Evolutionary conservation across 2,888 invertebrate species (phyloP), one percentile per base, ranked within the genome.

Genomic region (Gymnoscelis rufifasciata): DNA sequence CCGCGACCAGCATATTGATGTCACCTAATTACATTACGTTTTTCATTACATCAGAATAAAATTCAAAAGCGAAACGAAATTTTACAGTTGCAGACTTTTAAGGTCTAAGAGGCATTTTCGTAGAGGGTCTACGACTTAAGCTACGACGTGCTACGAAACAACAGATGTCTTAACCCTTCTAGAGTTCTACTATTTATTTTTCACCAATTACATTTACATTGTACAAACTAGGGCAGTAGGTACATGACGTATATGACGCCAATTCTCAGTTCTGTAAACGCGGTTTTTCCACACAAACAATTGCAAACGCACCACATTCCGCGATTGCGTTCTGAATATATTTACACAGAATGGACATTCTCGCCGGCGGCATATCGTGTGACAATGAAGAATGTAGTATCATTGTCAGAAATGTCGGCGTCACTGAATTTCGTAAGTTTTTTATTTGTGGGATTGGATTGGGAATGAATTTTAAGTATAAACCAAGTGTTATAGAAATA

Each of bases 321-420:
- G 50, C 58, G 60, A 62, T 71, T 75, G 70, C 70, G 67, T 71
- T 63, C 56, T 66, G 64, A 71, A 70, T 74, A 69, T 74, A 71
- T 74, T 76, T 74, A 69, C 72, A 73, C 68, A 68, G 66, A 74
- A 71, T 72, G 70, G 61, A 68, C 70, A 74, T 75, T 74, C 71
- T 66, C 64, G 24, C 27, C 24, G 43, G 59, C 61, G 35, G 62
- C 62, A 63, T 69, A 73, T 80, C 80, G 65, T 67, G 68, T 80
- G 59, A 68, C 75, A 53, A 53, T 56, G 43, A 62, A 38, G 26
- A 38, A 56, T 56, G 64, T 68, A 63, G 64, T 68, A 63, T 71
- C 70, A 53, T 54, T 70, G 73, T 67, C 68, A 68, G 65, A 67
- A 63, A 65, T 35, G 29, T 24, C 12, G 45, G 13, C 12, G 38